These are phyloP conservation scores for Calephelis virginiensis DNA, from an alignment of 1,140 invertebrate genomes.

Conservation along the genomic window DNA sequence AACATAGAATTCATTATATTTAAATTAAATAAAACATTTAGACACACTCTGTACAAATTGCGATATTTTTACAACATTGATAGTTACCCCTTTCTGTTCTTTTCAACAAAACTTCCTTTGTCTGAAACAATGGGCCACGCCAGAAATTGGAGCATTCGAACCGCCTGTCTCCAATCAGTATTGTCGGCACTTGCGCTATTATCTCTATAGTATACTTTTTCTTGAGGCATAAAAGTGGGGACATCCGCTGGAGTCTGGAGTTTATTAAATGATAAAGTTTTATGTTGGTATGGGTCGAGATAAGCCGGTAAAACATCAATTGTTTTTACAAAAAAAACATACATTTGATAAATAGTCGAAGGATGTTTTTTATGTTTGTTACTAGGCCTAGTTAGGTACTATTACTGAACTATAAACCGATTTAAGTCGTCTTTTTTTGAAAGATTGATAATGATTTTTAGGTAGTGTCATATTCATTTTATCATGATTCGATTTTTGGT, in stretches of 20 bases:
- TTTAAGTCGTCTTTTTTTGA: too few relatives aligned
- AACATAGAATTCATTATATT: not conserved
- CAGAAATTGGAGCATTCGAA: constrained; percentile 7
- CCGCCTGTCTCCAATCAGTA: not conserved
- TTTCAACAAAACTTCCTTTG: not conserved
- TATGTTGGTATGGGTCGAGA: not conserved
- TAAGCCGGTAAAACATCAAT: too few relatives aligned
- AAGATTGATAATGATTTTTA: too few relatives aligned
- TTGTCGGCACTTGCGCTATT: constrained; percentile 2
- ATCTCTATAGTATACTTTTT: not conserved
- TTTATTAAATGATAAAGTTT: constrained; percentile 1
- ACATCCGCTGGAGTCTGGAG: constrained; percentile 1
- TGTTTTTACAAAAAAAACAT: too few relatives aligned
- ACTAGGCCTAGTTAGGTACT: too few relatives aligned
- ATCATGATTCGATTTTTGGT: too few relatives aligned
- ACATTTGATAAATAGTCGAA: too few relatives aligned
- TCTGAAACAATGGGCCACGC: not conserved
- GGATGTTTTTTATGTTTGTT: too few relatives aligned
- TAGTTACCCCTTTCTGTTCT: not conserved
- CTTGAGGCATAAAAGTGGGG: not conserved
- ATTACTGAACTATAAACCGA: too few relatives aligned
- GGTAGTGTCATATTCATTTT: too few relatives aligned
- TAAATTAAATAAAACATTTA: not conserved
- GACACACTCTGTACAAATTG: constrained; percentile 2
- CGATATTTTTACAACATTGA: constrained; percentile 11